Evolutionary conservation across 2,113 vertebrate species (phyloP).

Genomic region (Lynx canadensis): DNA sequence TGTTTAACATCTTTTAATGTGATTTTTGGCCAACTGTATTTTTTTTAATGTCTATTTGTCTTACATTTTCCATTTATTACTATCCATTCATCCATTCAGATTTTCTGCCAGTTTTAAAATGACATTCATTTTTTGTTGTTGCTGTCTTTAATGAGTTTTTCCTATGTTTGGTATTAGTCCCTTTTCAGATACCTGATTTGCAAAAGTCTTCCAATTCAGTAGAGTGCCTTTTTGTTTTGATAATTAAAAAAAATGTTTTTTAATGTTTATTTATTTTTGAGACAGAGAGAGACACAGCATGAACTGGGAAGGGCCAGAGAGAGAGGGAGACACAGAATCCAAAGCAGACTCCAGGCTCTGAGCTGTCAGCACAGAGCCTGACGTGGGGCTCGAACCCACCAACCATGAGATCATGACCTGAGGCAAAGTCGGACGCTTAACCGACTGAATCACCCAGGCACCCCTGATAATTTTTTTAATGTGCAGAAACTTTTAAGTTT

Average conservation of each 20-base stretch:
- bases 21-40: neutral
- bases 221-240: neutral
- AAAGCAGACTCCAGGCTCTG: no score
- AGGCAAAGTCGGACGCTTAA: no score
- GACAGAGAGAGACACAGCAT: no score
- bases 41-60: neutral
- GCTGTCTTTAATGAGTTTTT: neutral
- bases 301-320: no score
- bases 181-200: neutral
- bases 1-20: neutral
- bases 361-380: no score
- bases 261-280: no score
- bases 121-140: neutral
- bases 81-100: neutral
- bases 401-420: no score
- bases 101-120: neutral
- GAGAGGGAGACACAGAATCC: no score
- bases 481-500: neutral
- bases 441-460: no score
- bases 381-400: no score
- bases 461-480: neutral
- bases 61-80: neutral
- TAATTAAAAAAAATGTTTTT: neutral
- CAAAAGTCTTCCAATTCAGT: neutral
- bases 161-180: neutral